These are phyloP conservation scores for Gnatocerus cornutus DNA, from an alignment of 2,888 invertebrate species.

Conservation along the genomic window DNA sequence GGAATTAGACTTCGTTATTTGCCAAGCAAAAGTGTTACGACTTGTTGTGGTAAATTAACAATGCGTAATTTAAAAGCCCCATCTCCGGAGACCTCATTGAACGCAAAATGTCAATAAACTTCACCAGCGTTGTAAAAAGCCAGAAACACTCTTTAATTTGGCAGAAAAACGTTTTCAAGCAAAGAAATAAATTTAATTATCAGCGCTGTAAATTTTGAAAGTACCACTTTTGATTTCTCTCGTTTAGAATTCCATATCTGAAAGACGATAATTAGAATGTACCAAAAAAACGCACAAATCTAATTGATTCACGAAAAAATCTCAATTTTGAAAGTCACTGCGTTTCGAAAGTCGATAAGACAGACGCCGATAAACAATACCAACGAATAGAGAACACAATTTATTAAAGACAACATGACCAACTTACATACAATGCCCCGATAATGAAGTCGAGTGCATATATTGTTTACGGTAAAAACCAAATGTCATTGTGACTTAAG, in stretches of 20 bases:
- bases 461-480: background rate
- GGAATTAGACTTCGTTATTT: background rate
- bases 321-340: background rate
- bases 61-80: background rate
- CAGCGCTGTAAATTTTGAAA: no score
- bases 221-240: no score
- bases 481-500: constrained; percentile 1
- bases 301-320: background rate
- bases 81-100: background rate
- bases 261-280: background rate
- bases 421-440: constrained; percentile 4
- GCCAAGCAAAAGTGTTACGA: background rate
- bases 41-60: background rate
- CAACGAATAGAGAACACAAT: background rate
- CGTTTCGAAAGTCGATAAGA: background rate
- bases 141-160: background rate
- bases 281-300: no score
- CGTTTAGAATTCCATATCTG: background rate
- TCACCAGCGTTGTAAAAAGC: background rate
- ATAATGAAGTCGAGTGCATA: constrained; percentile 1
- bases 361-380: background rate
- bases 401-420: background rate
- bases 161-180: background rate
- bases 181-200: background rate
- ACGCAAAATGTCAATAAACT: background rate